These are phyloP conservation scores for Drosophila nr. medialis DNA, from an alignment of 2,888 invertebrate species.

Conservation along the genomic window DNA sequence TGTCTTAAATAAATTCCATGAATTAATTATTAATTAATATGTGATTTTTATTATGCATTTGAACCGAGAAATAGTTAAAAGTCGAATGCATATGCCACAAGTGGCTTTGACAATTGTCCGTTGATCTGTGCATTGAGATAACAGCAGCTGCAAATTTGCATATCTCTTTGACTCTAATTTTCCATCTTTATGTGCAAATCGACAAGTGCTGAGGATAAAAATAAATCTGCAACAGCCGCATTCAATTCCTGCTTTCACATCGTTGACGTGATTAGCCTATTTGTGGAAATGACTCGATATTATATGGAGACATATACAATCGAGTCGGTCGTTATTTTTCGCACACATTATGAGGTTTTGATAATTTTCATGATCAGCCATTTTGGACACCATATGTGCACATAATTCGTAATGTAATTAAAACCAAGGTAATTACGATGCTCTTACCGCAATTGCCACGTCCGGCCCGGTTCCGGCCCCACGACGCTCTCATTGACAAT, in stretches of 20 bases:
- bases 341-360: background rate
- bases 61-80: background rate
- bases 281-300: background rate
- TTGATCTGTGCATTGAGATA: background rate
- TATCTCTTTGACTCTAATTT: background rate
- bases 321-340: background rate
- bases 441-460: constrained; percentile 61
- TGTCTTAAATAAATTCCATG: background rate
- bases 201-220: background rate
- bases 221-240: background rate
- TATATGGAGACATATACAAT: background rate
- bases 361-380: constrained; percentile 21
- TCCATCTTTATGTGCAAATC: background rate
- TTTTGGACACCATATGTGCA: constrained; percentile 18
- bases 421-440: constrained; percentile 63
- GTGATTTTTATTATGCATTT: background rate
- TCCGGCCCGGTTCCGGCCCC: constrained; percentile 66
- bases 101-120: background rate
- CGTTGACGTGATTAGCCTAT: background rate
- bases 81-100: background rate
- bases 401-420: constrained; percentile 47
- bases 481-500: constrained; percentile 61
- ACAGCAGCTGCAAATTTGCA: background rate
- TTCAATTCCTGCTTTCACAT: constrained; percentile 1
- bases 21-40: background rate